Evolutionary conservation across 2,888 invertebrate species (phyloP).

Genomic region (Ditula angustiorana): DNA sequence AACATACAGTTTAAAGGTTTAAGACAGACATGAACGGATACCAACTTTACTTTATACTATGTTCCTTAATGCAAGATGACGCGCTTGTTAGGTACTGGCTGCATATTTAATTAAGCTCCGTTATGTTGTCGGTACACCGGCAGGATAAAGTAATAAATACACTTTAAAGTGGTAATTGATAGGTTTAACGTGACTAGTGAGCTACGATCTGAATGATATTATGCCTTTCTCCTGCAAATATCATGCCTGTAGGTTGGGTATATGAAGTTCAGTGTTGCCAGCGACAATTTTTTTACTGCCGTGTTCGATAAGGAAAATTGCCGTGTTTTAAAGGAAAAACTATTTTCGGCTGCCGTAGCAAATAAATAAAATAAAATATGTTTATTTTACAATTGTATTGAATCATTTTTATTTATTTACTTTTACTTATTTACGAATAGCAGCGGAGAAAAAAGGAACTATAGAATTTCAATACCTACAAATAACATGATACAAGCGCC

Average conservation of each 20-base stretch:
- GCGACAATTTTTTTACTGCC: background rate
- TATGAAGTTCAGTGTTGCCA: no score
- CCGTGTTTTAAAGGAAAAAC: no score
- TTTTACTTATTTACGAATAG: no score
- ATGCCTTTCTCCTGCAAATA: background rate
- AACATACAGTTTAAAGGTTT: no score
- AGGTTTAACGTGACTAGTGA: constrained; percentile 11
- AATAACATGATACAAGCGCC: no score
- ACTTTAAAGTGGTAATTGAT: constrained; percentile 14
- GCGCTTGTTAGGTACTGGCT: constrained; percentile 2
- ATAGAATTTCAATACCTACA: no score
- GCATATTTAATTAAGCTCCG: constrained; percentile 10
- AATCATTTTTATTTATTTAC: no score
- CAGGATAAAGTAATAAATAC: constrained; percentile 6
- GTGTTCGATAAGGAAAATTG: no score
- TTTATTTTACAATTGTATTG: no score
- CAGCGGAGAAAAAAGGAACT: no score
- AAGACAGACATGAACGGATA: background rate
- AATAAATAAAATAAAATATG: no score
- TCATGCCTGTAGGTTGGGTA: background rate
- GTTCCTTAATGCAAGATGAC: constrained; percentile 14
- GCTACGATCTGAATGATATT: background rate
- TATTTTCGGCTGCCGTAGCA: no score
- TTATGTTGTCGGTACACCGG: constrained; percentile 7
- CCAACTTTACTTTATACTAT: background rate